Evolutionary conservation across 2,888 invertebrate species (phyloP).

Genomic region (Eledone cirrhosa): DNA sequence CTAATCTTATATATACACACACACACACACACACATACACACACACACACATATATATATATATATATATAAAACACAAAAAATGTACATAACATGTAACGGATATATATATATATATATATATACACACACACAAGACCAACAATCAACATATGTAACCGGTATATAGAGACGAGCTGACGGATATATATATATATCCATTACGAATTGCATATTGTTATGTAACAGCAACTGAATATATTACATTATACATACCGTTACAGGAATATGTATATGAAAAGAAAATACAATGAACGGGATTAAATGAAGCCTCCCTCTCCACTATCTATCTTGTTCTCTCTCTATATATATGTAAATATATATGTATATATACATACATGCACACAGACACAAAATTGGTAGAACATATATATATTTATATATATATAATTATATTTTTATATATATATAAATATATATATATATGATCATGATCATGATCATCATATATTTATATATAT

Average conservation of each 20-base stretch:
- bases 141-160: too few relatives aligned
- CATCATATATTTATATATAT: neutral
- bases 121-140: too few relatives aligned
- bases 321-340: too few relatives aligned
- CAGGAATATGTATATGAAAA: too few relatives aligned
- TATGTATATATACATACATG: neutral
- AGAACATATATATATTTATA: neutral
- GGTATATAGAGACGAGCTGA: too few relatives aligned
- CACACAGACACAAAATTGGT: neutral
- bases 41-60: neutral
- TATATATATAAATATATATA: neutral
- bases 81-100: neutral
- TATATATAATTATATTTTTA: neutral
- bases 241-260: too few relatives aligned
- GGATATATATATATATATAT: neutral
- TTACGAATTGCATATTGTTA: too few relatives aligned
- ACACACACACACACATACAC: neutral
- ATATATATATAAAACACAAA: neutral
- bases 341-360: neutral
- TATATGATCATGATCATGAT: neutral
- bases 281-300: too few relatives aligned
- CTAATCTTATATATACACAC: neutral
- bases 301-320: too few relatives aligned
- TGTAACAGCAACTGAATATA: too few relatives aligned
- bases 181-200: too few relatives aligned